Conservation (phyloP, 2,888 invertebrate species). For the Lasioglossum marginatum region DNA sequence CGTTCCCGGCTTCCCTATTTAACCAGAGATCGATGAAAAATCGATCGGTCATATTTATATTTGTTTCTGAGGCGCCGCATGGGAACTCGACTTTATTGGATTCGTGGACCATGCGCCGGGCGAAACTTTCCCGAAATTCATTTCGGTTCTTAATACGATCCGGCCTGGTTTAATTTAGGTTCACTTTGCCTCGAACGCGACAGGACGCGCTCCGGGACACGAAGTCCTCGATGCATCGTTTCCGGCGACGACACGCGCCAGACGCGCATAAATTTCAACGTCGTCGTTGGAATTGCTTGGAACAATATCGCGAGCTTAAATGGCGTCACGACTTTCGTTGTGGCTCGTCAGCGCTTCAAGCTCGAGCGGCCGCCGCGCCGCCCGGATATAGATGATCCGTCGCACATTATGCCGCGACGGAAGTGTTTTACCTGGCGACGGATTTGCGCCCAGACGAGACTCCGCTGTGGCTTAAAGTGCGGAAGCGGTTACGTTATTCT, state of each 20-base stretch:
- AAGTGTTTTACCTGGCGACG: constrained; percentile 4
- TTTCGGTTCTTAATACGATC: constrained; percentile 12
- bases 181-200: neutral
- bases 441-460: neutral
- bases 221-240: constrained; percentile 9
- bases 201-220: neutral
- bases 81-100: constrained; percentile 9
- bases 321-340: constrained; percentile 5
- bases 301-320: constrained; percentile 24
- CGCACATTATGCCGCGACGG: constrained; percentile 11
- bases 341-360: neutral
- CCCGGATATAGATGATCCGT: neutral
- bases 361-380: neutral
- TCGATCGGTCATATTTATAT: neutral
- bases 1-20: neutral
- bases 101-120: neutral
- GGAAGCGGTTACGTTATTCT: too few relatives aligned
- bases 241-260: neutral
- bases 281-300: constrained; percentile 24
- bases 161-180: constrained; percentile 18
- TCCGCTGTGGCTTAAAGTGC: too few relatives aligned
- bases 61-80: neutral
- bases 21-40: neutral
- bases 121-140: neutral
- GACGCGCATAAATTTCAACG: constrained; percentile 19